Evolutionary conservation across 2,888 invertebrate genomes (phyloP).

Genomic region (Argyresthia albistria): DNA sequence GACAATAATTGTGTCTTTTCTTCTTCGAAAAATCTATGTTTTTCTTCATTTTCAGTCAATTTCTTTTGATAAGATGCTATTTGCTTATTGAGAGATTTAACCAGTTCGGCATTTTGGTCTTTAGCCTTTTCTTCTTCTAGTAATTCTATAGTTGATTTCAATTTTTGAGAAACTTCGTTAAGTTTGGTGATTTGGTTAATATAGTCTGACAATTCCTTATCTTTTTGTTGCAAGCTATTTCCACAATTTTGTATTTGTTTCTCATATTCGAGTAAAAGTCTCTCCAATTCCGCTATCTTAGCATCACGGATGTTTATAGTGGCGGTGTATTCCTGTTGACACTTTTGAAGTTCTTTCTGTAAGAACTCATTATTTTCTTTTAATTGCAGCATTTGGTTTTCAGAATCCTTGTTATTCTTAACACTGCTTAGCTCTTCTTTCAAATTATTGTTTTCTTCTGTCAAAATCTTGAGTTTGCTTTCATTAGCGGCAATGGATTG

Average conservation of each 20-base stretch:
- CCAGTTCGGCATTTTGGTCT: constrained; percentile 61
- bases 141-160: constrained; percentile 60
- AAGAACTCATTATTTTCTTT: constrained; percentile 36
- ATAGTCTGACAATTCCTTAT: constrained; percentile 60
- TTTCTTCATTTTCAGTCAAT: constrained; percentile 47
- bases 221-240: constrained; percentile 54
- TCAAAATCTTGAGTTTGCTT: constrained; percentile 46
- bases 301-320: constrained; percentile 50
- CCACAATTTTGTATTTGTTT: constrained; percentile 55
- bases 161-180: constrained; percentile 62
- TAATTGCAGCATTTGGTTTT: constrained; percentile 30
- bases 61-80: constrained; percentile 54
- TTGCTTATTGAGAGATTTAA: constrained; percentile 69
- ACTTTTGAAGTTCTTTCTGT: constrained; percentile 42
- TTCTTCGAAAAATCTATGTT: constrained; percentile 51
- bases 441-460: constrained; percentile 49
- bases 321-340: constrained; percentile 43
- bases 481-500: constrained; percentile 42
- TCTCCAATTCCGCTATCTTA: constrained; percentile 62
- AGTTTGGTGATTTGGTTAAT: constrained; percentile 69
- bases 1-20: constrained; percentile 47
- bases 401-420: constrained; percentile 32
- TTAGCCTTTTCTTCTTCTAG: constrained; percentile 62
- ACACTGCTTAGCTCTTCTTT: constrained; percentile 43
- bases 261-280: constrained; percentile 59